Percentiles rank a stretch among this genome's conserved stretches.
phyloP scores from a whole-genome alignment of 2,888 invertebrate species.

The Parelbella ahira region DNA sequence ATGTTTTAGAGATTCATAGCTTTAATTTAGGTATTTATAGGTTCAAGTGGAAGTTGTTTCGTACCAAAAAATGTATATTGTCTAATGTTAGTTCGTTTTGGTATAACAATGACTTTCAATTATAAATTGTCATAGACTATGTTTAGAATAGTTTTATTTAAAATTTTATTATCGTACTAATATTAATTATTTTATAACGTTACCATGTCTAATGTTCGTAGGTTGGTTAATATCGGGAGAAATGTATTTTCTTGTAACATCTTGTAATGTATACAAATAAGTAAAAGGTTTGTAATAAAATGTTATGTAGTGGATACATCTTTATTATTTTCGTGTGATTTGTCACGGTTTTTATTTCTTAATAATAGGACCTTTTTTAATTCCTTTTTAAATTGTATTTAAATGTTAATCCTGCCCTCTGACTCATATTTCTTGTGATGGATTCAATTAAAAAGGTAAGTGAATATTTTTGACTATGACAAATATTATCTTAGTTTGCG shows the following conservation, averaged over 20 bases:
- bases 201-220: constrained; percentile 64
- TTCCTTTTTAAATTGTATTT: too few relatives aligned
- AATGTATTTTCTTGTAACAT: constrained; percentile 41
- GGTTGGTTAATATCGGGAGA: constrained; percentile 47
- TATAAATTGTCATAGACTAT: constrained; percentile 70
- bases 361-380: too few relatives aligned
- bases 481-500: too few relatives aligned
- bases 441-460: constrained; percentile 13
- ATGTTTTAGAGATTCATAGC: constrained; percentile 71
- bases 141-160: constrained; percentile 57
- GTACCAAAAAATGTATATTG: constrained; percentile 77
- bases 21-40: constrained; percentile 66
- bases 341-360: too few relatives aligned
- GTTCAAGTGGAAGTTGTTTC: constrained; percentile 63
- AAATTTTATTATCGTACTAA: constrained; percentile 51
- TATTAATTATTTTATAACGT: constrained; percentile 52
- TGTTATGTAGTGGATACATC: constrained; percentile 49
- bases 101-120: constrained; percentile 65
- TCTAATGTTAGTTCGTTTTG: constrained; percentile 64
- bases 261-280: constrained; percentile 53
- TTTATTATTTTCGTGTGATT: constrained; percentile 32
- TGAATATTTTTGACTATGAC: neutral
- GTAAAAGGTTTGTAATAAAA: constrained; percentile 69
- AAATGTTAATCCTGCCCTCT: too few relatives aligned
- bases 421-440: too few relatives aligned